Evolutionary conservation across 2,888 invertebrate species (phyloP).

Genomic region (Drosophila algonquin): DNA sequence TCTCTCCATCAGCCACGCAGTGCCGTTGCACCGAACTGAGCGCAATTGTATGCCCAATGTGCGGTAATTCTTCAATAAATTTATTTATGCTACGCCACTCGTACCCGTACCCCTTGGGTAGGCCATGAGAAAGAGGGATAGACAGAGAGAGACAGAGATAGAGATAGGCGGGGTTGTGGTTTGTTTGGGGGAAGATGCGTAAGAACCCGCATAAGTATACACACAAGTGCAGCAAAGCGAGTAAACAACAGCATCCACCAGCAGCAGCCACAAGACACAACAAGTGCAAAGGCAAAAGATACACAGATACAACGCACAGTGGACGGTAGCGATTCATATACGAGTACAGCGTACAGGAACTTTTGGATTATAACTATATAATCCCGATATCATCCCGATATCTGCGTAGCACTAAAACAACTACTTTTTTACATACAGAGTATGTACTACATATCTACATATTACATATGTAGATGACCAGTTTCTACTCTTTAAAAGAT

Average conservation of each 20-base stretch:
- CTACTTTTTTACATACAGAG: no score
- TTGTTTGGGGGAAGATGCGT: slow-evolving; percentile 24
- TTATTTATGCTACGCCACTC: slow-evolving; percentile 56
- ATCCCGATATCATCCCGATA: no score
- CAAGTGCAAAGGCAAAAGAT: slow-evolving; percentile 1
- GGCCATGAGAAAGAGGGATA: not conserved
- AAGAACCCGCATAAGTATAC: slow-evolving; percentile 39
- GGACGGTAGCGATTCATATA: not conserved
- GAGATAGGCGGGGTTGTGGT: slow-evolving; percentile 4
- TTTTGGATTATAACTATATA: no score
- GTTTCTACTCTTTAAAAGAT: no score
- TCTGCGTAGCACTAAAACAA: no score
- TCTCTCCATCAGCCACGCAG: slow-evolving; percentile 27
- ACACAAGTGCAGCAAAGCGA: slow-evolving; percentile 24
- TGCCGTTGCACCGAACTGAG: not conserved
- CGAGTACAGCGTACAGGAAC: not conserved
- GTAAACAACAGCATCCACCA: slow-evolving; percentile 27
- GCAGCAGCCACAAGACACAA: slow-evolving; percentile 5
- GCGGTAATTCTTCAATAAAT: slow-evolving; percentile 51
- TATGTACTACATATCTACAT: no score
- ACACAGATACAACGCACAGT: slow-evolving; percentile 22
- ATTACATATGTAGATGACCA: no score
- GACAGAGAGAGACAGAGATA: not conserved
- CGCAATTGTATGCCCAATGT: slow-evolving; percentile 29
- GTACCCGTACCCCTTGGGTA: slow-evolving; percentile 1